Evolutionary conservation across 2,113 vertebrate species (phyloP).

Genomic region (Seriola dumerili): DNA sequence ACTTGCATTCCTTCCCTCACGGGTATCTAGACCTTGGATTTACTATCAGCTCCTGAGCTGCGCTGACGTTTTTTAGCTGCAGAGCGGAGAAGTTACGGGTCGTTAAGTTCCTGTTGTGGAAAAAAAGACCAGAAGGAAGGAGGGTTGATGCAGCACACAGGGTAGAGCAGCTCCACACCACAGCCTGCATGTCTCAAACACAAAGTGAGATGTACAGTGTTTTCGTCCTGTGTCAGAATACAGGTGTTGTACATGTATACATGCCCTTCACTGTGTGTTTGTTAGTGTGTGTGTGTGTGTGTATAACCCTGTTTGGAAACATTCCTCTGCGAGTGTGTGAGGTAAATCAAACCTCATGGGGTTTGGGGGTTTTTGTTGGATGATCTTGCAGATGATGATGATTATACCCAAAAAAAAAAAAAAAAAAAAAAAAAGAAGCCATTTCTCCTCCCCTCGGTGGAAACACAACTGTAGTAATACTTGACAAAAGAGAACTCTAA

Average conservation of each 20-base stretch:
- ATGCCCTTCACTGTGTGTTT: constrained; percentile 5
- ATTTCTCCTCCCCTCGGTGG: constrained; percentile 68
- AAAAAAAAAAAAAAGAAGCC: constrained; percentile 70
- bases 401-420: constrained; percentile 65
- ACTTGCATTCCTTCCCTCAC: not conserved
- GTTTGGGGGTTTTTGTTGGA: constrained; percentile 25
- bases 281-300: not conserved
- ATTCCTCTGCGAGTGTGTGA: not conserved
- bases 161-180: not conserved
- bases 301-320: not conserved
- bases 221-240: not conserved
- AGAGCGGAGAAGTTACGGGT: not conserved
- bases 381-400: constrained; percentile 21
- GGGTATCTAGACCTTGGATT: no score
- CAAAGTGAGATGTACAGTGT: not conserved
- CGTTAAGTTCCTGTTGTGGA: constrained; percentile 16
- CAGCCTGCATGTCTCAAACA: constrained; percentile 15
- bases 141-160: not conserved
- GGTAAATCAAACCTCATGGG: constrained; percentile 8
- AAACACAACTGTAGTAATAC: constrained; percentile 70
- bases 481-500: constrained; percentile 52
- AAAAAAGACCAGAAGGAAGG: not conserved
- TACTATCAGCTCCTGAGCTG: no score
- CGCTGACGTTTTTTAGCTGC: no score
- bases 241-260: constrained; percentile 5